Percentiles rank a stretch among this genome's conserved stretches.
Conservation (phyloP, 2,888 invertebrate genomes). For the Harmothoe impar region DNA sequence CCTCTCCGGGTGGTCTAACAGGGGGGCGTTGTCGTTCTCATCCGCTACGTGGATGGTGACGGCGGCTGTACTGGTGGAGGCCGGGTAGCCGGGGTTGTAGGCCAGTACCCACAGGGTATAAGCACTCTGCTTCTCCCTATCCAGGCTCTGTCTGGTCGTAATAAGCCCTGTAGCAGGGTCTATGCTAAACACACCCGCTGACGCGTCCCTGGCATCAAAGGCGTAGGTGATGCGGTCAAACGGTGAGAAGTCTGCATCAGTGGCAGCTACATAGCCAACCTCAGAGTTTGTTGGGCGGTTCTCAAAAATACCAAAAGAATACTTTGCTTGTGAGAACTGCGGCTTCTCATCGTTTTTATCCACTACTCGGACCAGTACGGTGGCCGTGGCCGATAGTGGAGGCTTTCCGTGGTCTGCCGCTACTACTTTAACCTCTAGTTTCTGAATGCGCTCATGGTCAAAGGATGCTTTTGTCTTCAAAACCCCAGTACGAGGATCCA, state of each 20-base stretch:
- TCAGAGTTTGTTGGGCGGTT: conserved; percentile 58
- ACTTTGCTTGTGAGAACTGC: conserved; percentile 68
- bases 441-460: conserved; percentile 56
- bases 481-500: conserved; percentile 55
- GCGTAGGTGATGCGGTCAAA: conserved; percentile 59
- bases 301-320: conserved; percentile 64
- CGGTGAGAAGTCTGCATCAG: conserved; percentile 49
- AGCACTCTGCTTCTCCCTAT: conserved; percentile 70
- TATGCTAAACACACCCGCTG: conserved; percentile 70
- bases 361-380: conserved; percentile 72
- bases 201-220: conserved; percentile 15
- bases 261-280: conserved; percentile 63
- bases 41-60: conserved; percentile 74
- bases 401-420: conserved; percentile 76
- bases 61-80: conserved; percentile 69
- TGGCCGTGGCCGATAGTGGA: conserved; percentile 72
- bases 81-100: conserved; percentile 66
- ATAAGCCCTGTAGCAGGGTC: conserved; percentile 73
- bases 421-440: conserved; percentile 72
- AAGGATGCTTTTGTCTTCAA: conserved; percentile 50
- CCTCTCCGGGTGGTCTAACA: conserved; percentile 73
- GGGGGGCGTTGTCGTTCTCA: conserved; percentile 76
- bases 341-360: conserved; percentile 78
- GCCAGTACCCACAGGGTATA: conserved; percentile 67
- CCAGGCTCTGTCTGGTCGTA: conserved; percentile 69